Evolutionary conservation across 2,888 invertebrate genomes (phyloP).

Genomic region (Folsomia candida): DNA sequence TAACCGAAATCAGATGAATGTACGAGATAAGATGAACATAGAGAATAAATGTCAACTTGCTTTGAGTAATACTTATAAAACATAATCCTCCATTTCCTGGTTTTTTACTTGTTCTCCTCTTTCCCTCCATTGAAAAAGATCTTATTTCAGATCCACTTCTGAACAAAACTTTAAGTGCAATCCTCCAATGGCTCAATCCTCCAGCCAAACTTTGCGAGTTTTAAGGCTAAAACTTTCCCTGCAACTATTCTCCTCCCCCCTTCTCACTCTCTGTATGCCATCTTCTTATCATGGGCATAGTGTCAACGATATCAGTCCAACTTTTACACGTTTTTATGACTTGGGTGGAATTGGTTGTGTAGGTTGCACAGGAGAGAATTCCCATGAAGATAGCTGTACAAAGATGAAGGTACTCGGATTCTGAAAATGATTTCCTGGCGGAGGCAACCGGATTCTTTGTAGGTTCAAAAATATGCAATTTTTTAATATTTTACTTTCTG

Average conservation of each 20-base stretch:
- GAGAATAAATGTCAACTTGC: slow-evolving; percentile 6
- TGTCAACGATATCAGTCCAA: slow-evolving; percentile 1
- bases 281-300: neutral
- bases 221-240: neutral
- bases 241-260: neutral
- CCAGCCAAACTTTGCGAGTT: neutral
- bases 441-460: too few species aligned
- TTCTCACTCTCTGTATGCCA: neutral
- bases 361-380: too few species aligned
- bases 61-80: slow-evolving; percentile 8
- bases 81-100: slow-evolving; percentile 7
- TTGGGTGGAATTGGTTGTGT: neutral
- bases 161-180: neutral
- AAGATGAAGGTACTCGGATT: too few species aligned
- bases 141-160: neutral
- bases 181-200: neutral
- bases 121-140: neutral
- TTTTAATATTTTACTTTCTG: neutral
- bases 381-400: too few species aligned
- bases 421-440: too few species aligned
- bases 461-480: neutral
- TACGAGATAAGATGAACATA: neutral
- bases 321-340: slow-evolving; percentile 7
- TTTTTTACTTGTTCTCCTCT: neutral
- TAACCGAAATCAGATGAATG: slow-evolving; percentile 1